Conservation (phyloP, 2,888 invertebrate species). For the Dicranocentrus wangi region DNA sequence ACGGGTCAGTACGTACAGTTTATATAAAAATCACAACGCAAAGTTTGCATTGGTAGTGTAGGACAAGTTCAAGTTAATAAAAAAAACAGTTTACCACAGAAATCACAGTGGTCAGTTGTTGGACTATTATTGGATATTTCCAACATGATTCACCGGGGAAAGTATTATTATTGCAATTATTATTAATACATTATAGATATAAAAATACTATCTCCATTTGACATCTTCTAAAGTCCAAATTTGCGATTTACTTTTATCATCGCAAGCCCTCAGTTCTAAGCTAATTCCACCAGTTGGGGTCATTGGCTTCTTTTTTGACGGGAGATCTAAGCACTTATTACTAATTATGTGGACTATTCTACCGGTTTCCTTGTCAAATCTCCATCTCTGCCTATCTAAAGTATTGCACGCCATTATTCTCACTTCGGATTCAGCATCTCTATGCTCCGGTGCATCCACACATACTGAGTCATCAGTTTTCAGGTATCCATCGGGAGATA, state of each 20-base stretch:
- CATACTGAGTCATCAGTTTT: conserved; percentile 93
- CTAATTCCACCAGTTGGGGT: conserved; percentile 75
- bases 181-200: too few relatives aligned
- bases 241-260: conserved; percentile 78
- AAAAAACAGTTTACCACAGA: too few relatives aligned
- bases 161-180: too few relatives aligned
- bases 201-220: conserved; percentile 78
- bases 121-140: too few relatives aligned
- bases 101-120: too few relatives aligned
- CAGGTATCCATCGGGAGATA: conserved; percentile 81
- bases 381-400: conserved; percentile 82
- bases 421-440: conserved; percentile 77
- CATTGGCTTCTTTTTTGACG: conserved; percentile 73
- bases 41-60: too few relatives aligned
- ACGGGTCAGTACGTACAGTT: too few relatives aligned
- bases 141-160: too few relatives aligned
- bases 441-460: conserved; percentile 80
- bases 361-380: conserved; percentile 77
- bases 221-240: conserved; percentile 82
- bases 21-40: too few relatives aligned
- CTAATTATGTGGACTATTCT: conserved; percentile 77
- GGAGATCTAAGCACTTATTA: conserved; percentile 79
- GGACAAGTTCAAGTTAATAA: too few relatives aligned
- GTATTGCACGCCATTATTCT: conserved; percentile 84
- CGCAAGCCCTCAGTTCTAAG: conserved; percentile 80